phyloP scores from a whole-genome alignment of 2,888 invertebrate species.

The Folsomia candida region DNA sequence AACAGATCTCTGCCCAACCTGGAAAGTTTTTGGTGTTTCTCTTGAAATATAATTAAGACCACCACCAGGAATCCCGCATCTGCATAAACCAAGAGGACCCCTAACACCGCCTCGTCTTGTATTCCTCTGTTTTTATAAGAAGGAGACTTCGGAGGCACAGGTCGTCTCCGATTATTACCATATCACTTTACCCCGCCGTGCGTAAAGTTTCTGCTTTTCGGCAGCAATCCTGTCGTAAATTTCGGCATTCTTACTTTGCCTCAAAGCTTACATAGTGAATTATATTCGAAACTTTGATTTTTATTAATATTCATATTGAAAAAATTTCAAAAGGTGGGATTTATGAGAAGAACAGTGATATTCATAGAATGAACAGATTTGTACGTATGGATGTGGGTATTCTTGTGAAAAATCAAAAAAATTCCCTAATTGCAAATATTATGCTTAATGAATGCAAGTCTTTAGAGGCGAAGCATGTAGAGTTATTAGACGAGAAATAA shows the following conservation, averaged over 20 bases:
- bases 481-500: too few species aligned
- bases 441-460: not conserved
- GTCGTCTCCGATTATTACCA: too few species aligned
- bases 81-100: slow-evolving; percentile 21
- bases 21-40: slow-evolving; percentile 35
- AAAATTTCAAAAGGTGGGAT: not conserved
- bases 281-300: not conserved
- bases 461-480: too few species aligned
- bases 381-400: too few species aligned
- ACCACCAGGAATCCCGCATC: slow-evolving; percentile 36
- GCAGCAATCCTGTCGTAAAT: not conserved
- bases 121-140: slow-evolving; percentile 9
- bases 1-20: slow-evolving; percentile 24
- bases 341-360: too few species aligned
- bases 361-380: too few species aligned
- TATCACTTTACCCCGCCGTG: slow-evolving; percentile 20
- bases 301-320: not conserved
- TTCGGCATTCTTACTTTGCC: not conserved
- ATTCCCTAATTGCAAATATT: not conserved
- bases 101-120: not conserved
- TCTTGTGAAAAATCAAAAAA: not conserved
- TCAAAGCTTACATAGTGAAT: not conserved
- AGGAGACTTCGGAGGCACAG: not conserved
- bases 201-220: not conserved
- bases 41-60: slow-evolving; percentile 47